These are phyloP conservation scores for Hoplodrina ambigua DNA, from an alignment of 2,888 invertebrate species.

Conservation along the genomic window DNA sequence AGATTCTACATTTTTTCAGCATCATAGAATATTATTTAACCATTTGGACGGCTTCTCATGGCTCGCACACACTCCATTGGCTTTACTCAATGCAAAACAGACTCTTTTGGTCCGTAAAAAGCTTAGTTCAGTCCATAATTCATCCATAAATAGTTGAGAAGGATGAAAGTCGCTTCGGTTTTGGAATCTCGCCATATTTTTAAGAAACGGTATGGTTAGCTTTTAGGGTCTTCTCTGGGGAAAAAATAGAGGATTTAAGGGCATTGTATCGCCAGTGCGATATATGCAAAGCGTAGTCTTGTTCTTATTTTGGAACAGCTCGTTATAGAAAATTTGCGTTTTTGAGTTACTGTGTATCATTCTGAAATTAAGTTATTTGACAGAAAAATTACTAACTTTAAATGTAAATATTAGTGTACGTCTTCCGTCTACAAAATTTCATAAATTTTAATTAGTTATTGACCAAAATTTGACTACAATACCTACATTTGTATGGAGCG, in stretches of 20 bases:
- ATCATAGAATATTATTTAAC: neutral
- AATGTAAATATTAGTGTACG: too few species aligned
- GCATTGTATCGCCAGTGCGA: too few species aligned
- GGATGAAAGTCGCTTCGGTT: slow-evolving; percentile 3
- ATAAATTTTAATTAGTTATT: too few species aligned
- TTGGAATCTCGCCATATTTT: slow-evolving; percentile 16
- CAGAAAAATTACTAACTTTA: too few species aligned
- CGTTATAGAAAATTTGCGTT: too few species aligned
- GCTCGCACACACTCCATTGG: slow-evolving; percentile 22
- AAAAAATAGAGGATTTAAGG: neutral
- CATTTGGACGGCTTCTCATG: slow-evolving; percentile 7
- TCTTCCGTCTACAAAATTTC: too few species aligned
- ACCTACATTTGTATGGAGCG: too few species aligned
- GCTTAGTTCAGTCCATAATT: slow-evolving; percentile 21
- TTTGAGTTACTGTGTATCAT: too few species aligned
- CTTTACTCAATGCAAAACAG: slow-evolving; percentile 23
- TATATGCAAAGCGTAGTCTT: too few species aligned
- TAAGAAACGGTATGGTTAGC: neutral
- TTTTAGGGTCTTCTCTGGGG: neutral
- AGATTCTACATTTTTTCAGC: neutral
- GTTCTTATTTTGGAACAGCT: too few species aligned
- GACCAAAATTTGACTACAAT: too few species aligned
- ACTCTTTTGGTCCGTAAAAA: slow-evolving; percentile 12
- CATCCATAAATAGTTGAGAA: slow-evolving; percentile 18
- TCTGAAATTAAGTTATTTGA: too few species aligned